Evolutionary conservation across 2,113 vertebrate genomes (phyloP).

Genomic region (Coturnix japonica): DNA sequence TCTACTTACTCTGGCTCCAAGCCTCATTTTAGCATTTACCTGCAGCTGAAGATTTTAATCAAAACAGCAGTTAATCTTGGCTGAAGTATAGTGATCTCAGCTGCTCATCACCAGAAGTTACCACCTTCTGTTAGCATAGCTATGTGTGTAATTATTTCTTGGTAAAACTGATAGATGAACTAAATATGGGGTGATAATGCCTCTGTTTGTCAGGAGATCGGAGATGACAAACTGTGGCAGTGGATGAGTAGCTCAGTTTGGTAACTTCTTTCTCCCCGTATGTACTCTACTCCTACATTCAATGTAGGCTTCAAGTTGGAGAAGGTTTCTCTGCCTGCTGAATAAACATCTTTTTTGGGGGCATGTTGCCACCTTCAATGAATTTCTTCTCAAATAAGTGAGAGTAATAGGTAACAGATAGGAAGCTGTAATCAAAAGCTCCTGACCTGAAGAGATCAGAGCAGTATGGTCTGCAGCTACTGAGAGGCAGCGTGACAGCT

Average conservation of each 20-base stretch:
- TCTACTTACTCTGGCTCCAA: not conserved
- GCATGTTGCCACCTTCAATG: fast-evolving
- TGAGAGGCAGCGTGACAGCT: not conserved
- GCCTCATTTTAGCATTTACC: not conserved
- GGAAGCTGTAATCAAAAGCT: not conserved
- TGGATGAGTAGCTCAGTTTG: not conserved
- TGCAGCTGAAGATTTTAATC: not conserved
- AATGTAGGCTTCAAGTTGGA: not conserved
- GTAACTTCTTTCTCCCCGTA: not conserved
- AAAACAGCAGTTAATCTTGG: not conserved
- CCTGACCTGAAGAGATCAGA: slow-evolving; percentile 28
- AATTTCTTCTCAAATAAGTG: not conserved
- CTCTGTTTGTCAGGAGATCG: not conserved
- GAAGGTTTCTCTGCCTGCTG: not conserved
- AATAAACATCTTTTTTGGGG: not conserved
- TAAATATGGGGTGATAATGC: not conserved
- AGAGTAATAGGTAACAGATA: not conserved
- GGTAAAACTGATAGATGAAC: not conserved
- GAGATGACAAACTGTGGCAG: not conserved
- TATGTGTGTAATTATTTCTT: not conserved
- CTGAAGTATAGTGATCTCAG: not conserved
- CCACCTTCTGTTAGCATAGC: not conserved
- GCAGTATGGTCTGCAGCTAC: not conserved
- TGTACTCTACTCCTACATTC: too few species aligned
- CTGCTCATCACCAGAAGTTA: not conserved